phyloP scores from a whole-genome alignment of 2,888 invertebrate genomes.

The Cabera pusaria region DNA sequence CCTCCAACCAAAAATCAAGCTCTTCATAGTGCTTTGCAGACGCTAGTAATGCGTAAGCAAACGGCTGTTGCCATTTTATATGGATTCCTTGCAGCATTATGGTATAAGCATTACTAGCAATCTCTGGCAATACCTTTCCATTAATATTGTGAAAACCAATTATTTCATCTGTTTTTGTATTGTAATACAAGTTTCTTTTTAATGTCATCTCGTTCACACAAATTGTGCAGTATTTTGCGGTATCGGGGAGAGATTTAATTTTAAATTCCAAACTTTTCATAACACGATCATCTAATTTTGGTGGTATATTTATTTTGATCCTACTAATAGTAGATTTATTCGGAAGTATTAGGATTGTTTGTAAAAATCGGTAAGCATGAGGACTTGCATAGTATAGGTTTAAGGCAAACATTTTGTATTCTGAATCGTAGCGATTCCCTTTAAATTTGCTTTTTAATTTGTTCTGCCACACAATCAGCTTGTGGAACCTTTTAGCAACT shows the following conservation, averaged over 20 bases:
- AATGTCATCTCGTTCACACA: conserved; percentile 8
- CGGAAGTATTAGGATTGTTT: conserved; percentile 8
- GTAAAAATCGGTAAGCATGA: conserved; percentile 2
- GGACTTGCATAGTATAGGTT: conserved; percentile 9
- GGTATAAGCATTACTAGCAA: conserved; percentile 10
- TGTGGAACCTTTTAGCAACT: conserved; percentile 19
- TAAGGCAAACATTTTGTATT: conserved; percentile 20
- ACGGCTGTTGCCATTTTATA: conserved; percentile 35
- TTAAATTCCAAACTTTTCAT: conserved; percentile 7
- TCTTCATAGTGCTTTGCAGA: conserved; percentile 25
- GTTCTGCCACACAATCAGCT: conserved; percentile 26
- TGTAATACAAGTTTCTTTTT: conserved; percentile 12
- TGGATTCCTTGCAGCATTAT: conserved; percentile 36
- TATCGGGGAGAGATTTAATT: conserved; percentile 7
- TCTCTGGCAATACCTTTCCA: not conserved
- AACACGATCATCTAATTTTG: conserved; percentile 5
- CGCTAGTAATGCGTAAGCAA: conserved; percentile 32
- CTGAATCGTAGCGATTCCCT: conserved; percentile 21
- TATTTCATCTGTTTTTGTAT: conserved; percentile 9
- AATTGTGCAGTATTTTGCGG: conserved; percentile 13
- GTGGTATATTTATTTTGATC: conserved; percentile 3
- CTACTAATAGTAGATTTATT: conserved; percentile 1
- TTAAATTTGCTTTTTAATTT: conserved; percentile 26
- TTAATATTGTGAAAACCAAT: conserved; percentile 11
- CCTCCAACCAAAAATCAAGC: conserved; percentile 31